phyloP scores from a whole-genome alignment of 2,113 vertebrate genomes.

The Xiphias gladius region DNA sequence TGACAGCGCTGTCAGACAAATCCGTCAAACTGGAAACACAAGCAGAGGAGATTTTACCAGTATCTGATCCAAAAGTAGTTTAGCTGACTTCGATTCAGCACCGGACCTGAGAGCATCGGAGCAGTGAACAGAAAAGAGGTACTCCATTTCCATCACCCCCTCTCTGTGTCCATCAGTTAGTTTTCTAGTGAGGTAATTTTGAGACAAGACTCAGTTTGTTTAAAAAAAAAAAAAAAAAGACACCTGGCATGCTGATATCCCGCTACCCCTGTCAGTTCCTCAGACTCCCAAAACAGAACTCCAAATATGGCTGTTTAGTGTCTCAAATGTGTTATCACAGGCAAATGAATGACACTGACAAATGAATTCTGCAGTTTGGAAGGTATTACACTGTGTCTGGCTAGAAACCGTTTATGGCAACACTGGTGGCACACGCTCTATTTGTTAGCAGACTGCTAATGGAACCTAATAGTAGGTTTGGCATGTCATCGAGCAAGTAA shows the following conservation, averaged over 20 bases:
- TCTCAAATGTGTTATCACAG: not conserved
- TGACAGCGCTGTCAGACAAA: not conserved
- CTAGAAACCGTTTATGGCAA: not conserved
- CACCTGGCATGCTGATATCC: not conserved
- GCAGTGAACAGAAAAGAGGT: constrained; percentile 6
- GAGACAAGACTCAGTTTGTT: not conserved
- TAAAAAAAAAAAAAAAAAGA: not conserved
- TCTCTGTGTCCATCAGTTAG: not conserved
- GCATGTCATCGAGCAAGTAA: not conserved
- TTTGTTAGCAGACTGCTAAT: not conserved
- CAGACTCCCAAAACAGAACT: not conserved
- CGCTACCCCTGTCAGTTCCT: not conserved
- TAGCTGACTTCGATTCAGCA: not conserved
- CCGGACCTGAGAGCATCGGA: not conserved
- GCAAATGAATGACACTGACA: not conserved
- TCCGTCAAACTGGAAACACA: not conserved
- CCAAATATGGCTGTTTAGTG: not conserved
- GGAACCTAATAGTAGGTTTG: not conserved
- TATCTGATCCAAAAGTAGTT: not conserved
- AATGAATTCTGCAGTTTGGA: constrained; percentile 2
- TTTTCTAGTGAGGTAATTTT: not conserved
- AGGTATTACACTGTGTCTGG: not conserved
- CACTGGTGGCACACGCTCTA: not conserved
- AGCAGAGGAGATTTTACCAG: not conserved
- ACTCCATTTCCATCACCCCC: not conserved